A percentile compares a stretch with the other conserved stretches of the same genome.
These are phyloP conservation scores for Chrysolina americana DNA, from an alignment of 2,888 invertebrate species.

Conservation along the genomic window DNA sequence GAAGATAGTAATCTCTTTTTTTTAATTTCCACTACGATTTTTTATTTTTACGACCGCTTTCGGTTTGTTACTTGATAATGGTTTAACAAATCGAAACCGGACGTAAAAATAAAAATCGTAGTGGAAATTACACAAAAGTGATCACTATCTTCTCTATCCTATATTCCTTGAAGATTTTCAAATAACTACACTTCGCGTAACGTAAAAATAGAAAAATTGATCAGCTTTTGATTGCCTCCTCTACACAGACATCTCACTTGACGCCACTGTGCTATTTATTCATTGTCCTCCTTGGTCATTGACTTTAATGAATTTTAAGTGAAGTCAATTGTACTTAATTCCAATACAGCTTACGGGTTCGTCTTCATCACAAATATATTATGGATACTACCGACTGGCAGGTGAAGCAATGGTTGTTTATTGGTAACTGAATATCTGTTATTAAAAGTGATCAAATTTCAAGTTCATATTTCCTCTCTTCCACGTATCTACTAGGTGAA, in stretches of 20 bases:
- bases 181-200: no score
- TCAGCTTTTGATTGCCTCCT: no score
- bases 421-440: background rate
- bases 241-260: background rate
- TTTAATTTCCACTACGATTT: no score
- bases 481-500: background rate
- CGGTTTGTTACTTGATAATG: no score
- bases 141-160: no score
- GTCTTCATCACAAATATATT: background rate
- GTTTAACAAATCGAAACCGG: no score
- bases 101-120: no score
- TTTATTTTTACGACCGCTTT: no score
- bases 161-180: no score
- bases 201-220: no score
- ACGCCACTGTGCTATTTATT: background rate
- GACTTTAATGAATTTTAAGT: conserved; percentile 20
- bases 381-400: background rate
- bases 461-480: background rate
- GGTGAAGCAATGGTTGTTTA: background rate
- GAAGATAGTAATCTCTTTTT: no score
- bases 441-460: background rate
- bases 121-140: no score
- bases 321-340: conserved; percentile 19
- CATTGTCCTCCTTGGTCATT: conserved; percentile 12
- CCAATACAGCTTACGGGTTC: background rate